phyloP scores from a whole-genome alignment of 2,113 vertebrate species.

The Calyptomena viridis region DNA sequence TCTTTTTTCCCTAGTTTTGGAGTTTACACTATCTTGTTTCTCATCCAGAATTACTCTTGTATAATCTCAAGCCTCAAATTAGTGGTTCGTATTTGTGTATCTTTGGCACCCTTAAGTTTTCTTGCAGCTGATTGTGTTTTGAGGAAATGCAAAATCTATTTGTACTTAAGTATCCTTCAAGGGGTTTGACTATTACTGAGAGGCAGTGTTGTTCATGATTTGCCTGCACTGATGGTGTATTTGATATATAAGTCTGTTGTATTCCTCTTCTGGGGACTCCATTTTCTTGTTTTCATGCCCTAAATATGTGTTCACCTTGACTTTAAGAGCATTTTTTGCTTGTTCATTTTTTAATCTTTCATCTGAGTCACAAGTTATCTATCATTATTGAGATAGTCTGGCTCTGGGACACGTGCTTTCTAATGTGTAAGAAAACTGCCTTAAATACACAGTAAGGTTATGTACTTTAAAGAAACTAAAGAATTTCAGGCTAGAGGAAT shows the following conservation, averaged over 20 bases:
- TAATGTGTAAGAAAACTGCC: background rate
- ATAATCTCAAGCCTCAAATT: background rate
- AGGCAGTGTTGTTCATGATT: background rate
- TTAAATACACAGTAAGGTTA: too few species aligned
- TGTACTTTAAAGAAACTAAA: background rate
- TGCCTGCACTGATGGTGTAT: background rate
- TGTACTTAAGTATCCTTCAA: background rate
- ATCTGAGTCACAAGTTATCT: background rate
- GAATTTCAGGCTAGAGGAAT: background rate
- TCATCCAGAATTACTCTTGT: background rate
- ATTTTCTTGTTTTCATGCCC: background rate
- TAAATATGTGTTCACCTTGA: background rate
- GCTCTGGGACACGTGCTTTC: background rate
- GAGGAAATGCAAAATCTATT: background rate
- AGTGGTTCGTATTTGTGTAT: background rate
- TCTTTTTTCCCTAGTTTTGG: background rate
- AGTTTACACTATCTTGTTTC: background rate
- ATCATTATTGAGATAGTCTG: background rate
- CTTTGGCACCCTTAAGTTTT: background rate
- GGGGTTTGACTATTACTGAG: background rate
- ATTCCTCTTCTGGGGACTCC: background rate
- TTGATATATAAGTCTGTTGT: background rate
- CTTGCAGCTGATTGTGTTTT: background rate
- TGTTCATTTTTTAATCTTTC: background rate
- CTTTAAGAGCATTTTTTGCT: background rate